Evolutionary conservation across 2,113 vertebrate genomes (phyloP), one percentile per base, ranked within the genome.

Genomic region (Myrmophylax atrothorax): DNA sequence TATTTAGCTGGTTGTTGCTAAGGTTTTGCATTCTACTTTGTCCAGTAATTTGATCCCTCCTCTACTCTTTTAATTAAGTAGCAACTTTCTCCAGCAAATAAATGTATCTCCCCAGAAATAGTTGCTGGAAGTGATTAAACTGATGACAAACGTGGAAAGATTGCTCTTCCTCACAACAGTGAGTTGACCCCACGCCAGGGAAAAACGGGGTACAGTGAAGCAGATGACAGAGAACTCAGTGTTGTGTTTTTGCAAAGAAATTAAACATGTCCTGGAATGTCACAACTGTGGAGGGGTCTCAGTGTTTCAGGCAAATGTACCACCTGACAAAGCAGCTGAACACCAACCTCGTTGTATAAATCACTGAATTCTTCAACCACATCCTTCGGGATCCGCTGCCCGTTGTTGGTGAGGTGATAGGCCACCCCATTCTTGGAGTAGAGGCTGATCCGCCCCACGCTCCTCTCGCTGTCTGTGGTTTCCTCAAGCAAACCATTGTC

Each of bases 361-460:
- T 99, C 99, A 91, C 99, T 99, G 99, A 99, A 99, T 98, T 99
- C 99, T 98, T 99, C 99, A 98, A 99, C 99, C 98, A 99, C 97
- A 96, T 99, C 99, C 97, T 99, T 99, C 95, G 99, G 99, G 98
- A 99, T 99, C 97, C 99, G 98, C 90, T 97, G 98, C 91, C 99
- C 99, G 0, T 23, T 98, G 95, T 99, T 99, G 98, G 99, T 99
- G 97, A 99, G 99, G 96, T 99, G 99, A 98, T 99, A 99, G 89
- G 99, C 98, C 98, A 99, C 99, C 47, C 99, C 99, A 86, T 99
- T 99, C 97, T 99, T 99, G 98, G 99, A 98, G 94, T 99, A 99
- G 77, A 99, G 98, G 94, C 99, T 99, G 98, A 99, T 99, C 93
- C 99, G 99, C 72, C 99, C 99, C 96, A 99, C 98, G 0, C 99